phyloP scores from a whole-genome alignment of 2,888 invertebrate species.

The Amphipoea lucens region DNA sequence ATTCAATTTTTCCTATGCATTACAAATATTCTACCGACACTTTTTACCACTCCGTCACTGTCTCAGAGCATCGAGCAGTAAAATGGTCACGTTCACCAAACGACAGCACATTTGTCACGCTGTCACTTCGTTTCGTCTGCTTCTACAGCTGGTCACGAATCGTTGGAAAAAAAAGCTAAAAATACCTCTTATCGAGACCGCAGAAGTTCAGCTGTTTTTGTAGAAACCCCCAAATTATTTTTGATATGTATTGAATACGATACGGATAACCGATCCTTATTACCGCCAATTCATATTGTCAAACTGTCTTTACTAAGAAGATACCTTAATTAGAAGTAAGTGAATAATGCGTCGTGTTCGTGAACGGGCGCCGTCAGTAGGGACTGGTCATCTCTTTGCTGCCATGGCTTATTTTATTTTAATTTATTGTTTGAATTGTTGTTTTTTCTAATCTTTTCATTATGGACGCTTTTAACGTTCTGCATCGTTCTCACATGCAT shows the following conservation, averaged over 20 bases:
- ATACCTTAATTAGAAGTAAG: neutral
- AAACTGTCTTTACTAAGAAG: neutral
- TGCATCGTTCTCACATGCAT: too few species aligned
- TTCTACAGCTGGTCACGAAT: neutral
- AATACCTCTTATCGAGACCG: neutral
- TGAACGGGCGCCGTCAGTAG: too few species aligned
- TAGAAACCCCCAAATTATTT: neutral
- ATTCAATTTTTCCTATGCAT: conserved; percentile 19
- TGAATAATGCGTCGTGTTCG: too few species aligned
- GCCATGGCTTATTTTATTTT: too few species aligned
- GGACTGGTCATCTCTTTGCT: too few species aligned
- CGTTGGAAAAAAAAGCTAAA: neutral
- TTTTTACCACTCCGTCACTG: conserved; percentile 31
- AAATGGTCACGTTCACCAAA: conserved; percentile 50
- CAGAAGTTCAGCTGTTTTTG: neutral
- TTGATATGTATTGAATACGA: neutral
- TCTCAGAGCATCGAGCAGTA: conserved; percentile 2
- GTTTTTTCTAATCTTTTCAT: too few species aligned
- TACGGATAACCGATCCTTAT: neutral
- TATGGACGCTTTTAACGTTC: too few species aligned
- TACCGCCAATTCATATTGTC: neutral
- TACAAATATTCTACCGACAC: conserved; percentile 8
- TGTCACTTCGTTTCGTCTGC: conserved; percentile 6
- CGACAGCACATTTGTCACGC: conserved; percentile 47
- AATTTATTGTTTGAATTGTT: too few species aligned